Evolutionary conservation across 2,113 vertebrate genomes (phyloP), one percentile per base, ranked within the genome.

Genomic region (Microcebus lehilahytsara): DNA sequence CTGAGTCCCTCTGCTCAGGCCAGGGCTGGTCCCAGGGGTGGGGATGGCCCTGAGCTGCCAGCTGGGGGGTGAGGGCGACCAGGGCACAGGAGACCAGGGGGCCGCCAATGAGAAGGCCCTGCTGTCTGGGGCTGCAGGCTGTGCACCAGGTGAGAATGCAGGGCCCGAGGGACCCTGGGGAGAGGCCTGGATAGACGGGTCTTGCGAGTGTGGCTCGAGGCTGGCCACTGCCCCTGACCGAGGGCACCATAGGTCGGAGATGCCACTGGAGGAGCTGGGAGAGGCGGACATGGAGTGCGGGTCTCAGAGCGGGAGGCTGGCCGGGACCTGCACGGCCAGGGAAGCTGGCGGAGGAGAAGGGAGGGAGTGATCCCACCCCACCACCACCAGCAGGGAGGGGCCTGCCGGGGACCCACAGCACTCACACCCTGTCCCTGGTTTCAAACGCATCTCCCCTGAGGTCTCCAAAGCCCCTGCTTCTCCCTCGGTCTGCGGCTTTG

Each of bases 341-440:
- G 58, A 40, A 69, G 37, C 46, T 37, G 58, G 14, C 20, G 27
- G 87, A 77, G 6, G 25, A 66, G 37, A 85, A 4, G 4, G 34
- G n/a, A 40, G 23, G 27, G 83, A 20, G 30, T 3, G 14, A 53
- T 53, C 7, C 78, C 60, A 7, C 4, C 14, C 8, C 20, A 79
- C 20, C 27, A 17, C 9, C 56, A 22, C 22, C 13, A 14, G 17
- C 32, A 42, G 49, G 58, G 79, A 42, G 49, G 58, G 79, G 22
- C 42, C 40, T 75, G 27, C 20, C 34, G 17, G 25, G 49, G 3
- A 27, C 25, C 4, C 7, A 2, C 0, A 34, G 11, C 5, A 14
- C 17, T 89, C 34, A 58, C 19, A 32, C 42, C 58, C 30, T 51
- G 19, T 66, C 66, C 34, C 30, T 62, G 23, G 12, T 78, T 86